phyloP scores from a whole-genome alignment of 2,113 vertebrate genomes.

The Nyctereutes procyonoides region DNA sequence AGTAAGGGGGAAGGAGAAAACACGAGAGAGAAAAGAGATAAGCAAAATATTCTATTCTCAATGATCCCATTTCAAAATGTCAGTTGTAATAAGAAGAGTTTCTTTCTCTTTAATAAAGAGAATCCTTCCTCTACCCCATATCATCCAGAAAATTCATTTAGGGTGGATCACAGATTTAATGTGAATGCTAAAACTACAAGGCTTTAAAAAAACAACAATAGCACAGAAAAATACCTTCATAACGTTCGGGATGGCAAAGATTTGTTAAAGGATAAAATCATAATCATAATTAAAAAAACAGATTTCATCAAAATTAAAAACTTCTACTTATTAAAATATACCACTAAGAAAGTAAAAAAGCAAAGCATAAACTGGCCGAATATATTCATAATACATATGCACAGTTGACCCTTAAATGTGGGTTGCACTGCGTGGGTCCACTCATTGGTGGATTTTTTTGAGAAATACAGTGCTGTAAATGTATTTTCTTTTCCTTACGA shows the following conservation, averaged over 20 bases:
- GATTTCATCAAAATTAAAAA: neutral
- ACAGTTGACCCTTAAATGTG: neutral
- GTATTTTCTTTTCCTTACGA: neutral
- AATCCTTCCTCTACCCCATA: neutral
- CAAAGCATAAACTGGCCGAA: neutral
- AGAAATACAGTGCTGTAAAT: neutral
- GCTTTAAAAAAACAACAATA: neutral
- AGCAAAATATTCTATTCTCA: neutral
- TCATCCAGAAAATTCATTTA: neutral
- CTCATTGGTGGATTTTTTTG: neutral
- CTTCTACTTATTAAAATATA: neutral
- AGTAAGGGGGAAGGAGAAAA: neutral
- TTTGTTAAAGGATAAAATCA: neutral
- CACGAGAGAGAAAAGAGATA: neutral
- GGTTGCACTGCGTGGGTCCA: neutral
- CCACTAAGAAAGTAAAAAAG: neutral
- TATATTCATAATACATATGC: neutral
- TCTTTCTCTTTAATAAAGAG: neutral
- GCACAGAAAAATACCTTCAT: neutral
- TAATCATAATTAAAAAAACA: neutral
- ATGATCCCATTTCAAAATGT: neutral
- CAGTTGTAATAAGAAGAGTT: neutral
- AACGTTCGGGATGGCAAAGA: neutral
- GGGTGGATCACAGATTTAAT: neutral
- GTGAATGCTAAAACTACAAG: neutral